A percentile compares a stretch with the other conserved stretches of the same genome.
Conservation (phyloP, 2,888 invertebrate species). For the Bugulina stolonifera region DNA sequence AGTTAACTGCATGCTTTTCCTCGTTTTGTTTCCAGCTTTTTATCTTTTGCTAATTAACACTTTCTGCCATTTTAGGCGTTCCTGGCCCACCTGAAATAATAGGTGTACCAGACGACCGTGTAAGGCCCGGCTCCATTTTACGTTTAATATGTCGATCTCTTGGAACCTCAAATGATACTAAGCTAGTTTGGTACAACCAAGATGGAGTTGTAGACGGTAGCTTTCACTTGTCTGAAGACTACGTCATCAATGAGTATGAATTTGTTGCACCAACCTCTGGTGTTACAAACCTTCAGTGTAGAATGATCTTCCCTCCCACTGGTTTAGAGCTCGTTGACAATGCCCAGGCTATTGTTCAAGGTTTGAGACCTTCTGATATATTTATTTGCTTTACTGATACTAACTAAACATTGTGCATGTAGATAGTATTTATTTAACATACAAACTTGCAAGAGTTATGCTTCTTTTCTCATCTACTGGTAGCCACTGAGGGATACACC, state of each 20-base stretch:
- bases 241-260: slow-evolving; percentile 19
- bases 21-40: background rate
- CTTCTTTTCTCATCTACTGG: too few relatives aligned
- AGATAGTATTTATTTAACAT: too few relatives aligned
- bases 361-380: too few relatives aligned
- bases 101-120: slow-evolving; percentile 15
- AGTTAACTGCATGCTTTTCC: background rate
- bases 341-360: background rate
- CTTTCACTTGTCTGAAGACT: background rate
- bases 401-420: too few relatives aligned
- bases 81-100: slow-evolving; percentile 24
- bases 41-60: background rate
- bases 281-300: background rate
- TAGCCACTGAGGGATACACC: too few relatives aligned
- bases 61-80: background rate
- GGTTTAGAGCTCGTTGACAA: background rate
- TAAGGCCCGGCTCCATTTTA: background rate
- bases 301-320: background rate
- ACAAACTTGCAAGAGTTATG: too few relatives aligned
- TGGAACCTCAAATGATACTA: slow-evolving; percentile 5
- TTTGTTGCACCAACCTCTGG: background rate
- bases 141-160: background rate
- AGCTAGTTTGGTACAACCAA: slow-evolving; percentile 18
- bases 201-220: background rate
- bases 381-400: too few relatives aligned